Base-by-base conservation (phyloP, 92 coral and sea anemone genomes). In the Bergia puertoricense region DNA sequence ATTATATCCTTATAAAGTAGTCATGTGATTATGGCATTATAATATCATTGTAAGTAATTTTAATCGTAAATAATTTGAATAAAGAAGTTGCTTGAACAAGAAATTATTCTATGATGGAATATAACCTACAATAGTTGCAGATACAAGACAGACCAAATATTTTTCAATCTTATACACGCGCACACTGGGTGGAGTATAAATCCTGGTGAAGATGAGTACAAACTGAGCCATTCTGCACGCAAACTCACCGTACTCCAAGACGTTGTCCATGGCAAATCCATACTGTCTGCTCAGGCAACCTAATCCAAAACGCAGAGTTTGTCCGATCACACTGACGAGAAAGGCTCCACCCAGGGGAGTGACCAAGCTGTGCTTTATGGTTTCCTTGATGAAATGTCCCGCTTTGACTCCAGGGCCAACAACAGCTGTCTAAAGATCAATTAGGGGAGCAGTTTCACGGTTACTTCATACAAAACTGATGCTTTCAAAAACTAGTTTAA, bases 191-290 rank as follows among this genome's bases (percentile, higher is more conserved):
- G 18, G 11, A 57, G 16, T 57, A 57, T 0, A 57, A 18, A 57
- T 57, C 20, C 3, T 4, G 69, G 23, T 20, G 30, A 2, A 62
- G 8, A 82, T 54, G 16, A 3, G 59, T 18, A 54, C 77, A 82
- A 57, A 30, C 74, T 82, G 86, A 50, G 40, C 44, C 14, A 42
- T 5, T 15, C 43, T 62, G 69, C 30, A 23, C 69, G 42, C 66
- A 22, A 73, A 76, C 81, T 41, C 36, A 78, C 82, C 82, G 67
- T 76, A 86, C n/a, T 76, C 81, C 89, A 86, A 40, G 74, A 86
- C 83, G 16, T 78, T 86, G 83, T 86, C 89, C 89, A 76, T 76
- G n/a, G 81, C 89, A 57, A 86, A 76, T 8, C 89, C 83, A 54
- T 86, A 76, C 54, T 86, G 83, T 75, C 83, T 65, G 81, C 89